Evolutionary conservation across 2,797 vertebrate species (phyloP).

Genomic region (Tenualosa thibaudeaui): DNA sequence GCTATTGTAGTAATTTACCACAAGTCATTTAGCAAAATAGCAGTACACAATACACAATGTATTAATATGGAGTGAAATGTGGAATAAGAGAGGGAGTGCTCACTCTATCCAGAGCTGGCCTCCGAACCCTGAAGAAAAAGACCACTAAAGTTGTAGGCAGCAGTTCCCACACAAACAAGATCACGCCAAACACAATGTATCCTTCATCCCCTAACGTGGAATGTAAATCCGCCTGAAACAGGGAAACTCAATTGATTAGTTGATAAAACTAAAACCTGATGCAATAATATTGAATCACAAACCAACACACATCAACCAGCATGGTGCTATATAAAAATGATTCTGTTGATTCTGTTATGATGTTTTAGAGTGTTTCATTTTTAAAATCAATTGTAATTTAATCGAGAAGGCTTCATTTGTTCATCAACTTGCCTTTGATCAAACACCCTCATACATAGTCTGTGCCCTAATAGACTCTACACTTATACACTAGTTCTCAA

Average conservation of each 20-base stretch:
- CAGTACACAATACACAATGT: not conserved
- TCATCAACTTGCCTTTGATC: no score
- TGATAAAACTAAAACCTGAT: not conserved
- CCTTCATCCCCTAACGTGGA: constrained; percentile 88
- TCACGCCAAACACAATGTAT: constrained; percentile 90
- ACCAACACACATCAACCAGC: not conserved
- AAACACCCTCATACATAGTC: no score
- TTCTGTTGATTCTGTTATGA: not conserved
- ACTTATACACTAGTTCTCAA: no score
- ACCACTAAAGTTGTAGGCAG: constrained; percentile 91
- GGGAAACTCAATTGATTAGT: not conserved
- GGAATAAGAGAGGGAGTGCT: constrained; percentile 51
- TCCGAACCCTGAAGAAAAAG: constrained; percentile 92
- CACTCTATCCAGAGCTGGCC: constrained; percentile 85
- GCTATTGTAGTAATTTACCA: not conserved
- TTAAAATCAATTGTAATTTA: not conserved
- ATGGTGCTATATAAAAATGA: not conserved
- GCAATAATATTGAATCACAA: not conserved
- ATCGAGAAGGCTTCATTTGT: not conserved
- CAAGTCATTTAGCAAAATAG: not conserved
- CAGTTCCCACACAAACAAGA: constrained; percentile 94
- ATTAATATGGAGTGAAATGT: not conserved
- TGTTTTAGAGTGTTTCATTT: no score
- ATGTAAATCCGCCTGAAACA: constrained; percentile 86
- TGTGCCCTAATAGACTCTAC: no score